A percentile compares a stretch with the other conserved stretches of the same genome.
phyloP scores from a whole-genome alignment of 1,140 invertebrate genomes.

The Drosophila nigromelanica region DNA sequence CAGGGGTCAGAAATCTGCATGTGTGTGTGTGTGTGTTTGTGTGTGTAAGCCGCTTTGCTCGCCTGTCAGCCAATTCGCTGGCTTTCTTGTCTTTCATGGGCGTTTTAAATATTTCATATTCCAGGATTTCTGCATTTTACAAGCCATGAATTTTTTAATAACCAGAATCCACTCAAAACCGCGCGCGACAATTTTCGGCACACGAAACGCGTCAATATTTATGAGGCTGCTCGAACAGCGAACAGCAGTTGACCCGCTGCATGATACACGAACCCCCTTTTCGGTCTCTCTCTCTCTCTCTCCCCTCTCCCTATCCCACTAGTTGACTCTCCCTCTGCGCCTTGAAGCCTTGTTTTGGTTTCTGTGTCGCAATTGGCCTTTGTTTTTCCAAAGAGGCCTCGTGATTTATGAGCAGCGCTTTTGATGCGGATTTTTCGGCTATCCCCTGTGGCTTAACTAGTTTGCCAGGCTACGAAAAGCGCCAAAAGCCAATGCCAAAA shows the following conservation, averaged over 20 bases:
- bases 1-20: conserved; percentile 49
- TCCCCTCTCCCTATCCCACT: background rate
- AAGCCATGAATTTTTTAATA: conserved; percentile 82
- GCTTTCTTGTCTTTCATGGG: conserved; percentile 65
- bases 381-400: conserved; percentile 45
- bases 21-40: conserved; percentile 40
- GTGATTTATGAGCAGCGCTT: conserved; percentile 51
- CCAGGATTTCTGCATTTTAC: conserved; percentile 77
- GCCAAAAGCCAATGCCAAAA: conserved; percentile 10
- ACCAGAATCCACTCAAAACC: conserved; percentile 62
- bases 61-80: conserved; percentile 35
- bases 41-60: conserved; percentile 71
- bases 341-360: conserved; percentile 3
- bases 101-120: conserved; percentile 75
- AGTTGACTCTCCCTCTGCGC: background rate
- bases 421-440: conserved; percentile 49
- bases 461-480: conserved; percentile 27
- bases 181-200: conserved; percentile 72
- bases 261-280: background rate
- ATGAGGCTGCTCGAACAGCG: conserved; percentile 41
- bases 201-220: conserved; percentile 73
- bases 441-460: conserved; percentile 50
- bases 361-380: conserved; percentile 29
- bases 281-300: background rate
- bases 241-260: conserved; percentile 15